Evolutionary conservation across 2,888 invertebrate species (phyloP).

Genomic region (Thereva unica): DNA sequence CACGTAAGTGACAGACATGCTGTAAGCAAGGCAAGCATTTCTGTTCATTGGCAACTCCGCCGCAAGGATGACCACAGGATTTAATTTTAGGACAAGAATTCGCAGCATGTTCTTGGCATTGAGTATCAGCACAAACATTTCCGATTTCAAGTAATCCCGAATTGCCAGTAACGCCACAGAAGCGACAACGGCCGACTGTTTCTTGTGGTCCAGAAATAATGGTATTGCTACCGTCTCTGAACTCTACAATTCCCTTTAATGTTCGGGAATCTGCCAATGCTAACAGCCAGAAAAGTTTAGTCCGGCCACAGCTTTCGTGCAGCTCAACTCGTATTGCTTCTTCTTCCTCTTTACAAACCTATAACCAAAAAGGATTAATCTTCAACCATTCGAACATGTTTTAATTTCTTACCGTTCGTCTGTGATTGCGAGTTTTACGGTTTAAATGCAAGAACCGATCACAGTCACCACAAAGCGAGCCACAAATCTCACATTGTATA

Average conservation of each 20-base stretch:
- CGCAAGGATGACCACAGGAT: constrained; percentile 89
- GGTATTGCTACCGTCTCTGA: constrained; percentile 71
- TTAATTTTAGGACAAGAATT: constrained; percentile 81
- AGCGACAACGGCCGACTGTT: constrained; percentile 79
- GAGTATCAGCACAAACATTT: constrained; percentile 90
- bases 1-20: constrained; percentile 70
- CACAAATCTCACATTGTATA: constrained; percentile 89
- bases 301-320: constrained; percentile 95
- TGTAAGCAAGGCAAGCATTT: constrained; percentile 88
- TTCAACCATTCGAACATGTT: constrained; percentile 34
- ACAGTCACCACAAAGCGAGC: constrained; percentile 93
- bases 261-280: constrained; percentile 92
- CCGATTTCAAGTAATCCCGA: constrained; percentile 86
- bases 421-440: constrained; percentile 81
- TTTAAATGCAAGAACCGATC: constrained; percentile 94
- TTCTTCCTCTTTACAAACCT: constrained; percentile 88
- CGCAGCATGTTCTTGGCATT: constrained; percentile 76
- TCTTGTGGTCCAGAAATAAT: constrained; percentile 59
- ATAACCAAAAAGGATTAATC: constrained; percentile 6
- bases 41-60: constrained; percentile 86
- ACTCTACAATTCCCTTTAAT: constrained; percentile 87
- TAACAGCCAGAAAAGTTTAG: constrained; percentile 93
- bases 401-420: constrained; percentile 60
- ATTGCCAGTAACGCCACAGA: constrained; percentile 85
- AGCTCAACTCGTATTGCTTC: constrained; percentile 94